Percentiles rank a stretch among this genome's conserved stretches.
Evolutionary conservation across 2,113 vertebrate genomes (phyloP).

Genomic region (Argyrosomus japonicus): DNA sequence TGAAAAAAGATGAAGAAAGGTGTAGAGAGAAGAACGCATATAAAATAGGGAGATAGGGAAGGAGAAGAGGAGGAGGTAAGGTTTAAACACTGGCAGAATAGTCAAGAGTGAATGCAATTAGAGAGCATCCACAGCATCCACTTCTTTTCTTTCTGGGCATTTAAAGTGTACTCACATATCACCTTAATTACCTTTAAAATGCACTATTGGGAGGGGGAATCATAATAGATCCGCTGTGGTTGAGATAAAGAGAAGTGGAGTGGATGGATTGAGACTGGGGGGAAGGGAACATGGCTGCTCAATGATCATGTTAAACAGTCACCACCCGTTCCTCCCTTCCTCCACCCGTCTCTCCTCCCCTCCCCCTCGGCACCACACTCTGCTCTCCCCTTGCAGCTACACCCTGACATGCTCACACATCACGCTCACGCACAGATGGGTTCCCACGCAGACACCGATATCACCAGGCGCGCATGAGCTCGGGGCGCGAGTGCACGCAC

Average conservation of each 20-base stretch:
- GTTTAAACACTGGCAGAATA: slow-evolving; percentile 20
- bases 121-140: slow-evolving; percentile 7
- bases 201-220: slow-evolving; percentile 43
- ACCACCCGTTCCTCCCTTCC: slow-evolving; percentile 66
- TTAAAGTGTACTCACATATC: slow-evolving; percentile 58
- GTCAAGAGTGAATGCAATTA: slow-evolving; percentile 56
- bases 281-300: slow-evolving; percentile 75
- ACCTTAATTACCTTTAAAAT: slow-evolving; percentile 70
- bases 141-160: slow-evolving; percentile 20
- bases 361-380: slow-evolving; percentile 50
- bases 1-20: slow-evolving; percentile 56
- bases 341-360: slow-evolving; percentile 57
- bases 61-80: not conserved
- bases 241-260: slow-evolving; percentile 39
- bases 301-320: slow-evolving; percentile 81
- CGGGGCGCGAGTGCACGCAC: not conserved
- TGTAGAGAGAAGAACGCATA: slow-evolving; percentile 23
- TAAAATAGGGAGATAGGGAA: slow-evolving; percentile 18
- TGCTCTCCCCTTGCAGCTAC: slow-evolving; percentile 50
- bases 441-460: slow-evolving; percentile 23
- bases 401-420: slow-evolving; percentile 72
- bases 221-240: slow-evolving; percentile 51
- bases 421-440: slow-evolving; percentile 34
- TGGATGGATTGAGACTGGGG: slow-evolving; percentile 62
- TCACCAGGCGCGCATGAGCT: not conserved